Percentiles rank a stretch among this genome's conserved stretches.
Evolutionary conservation across 1,140 invertebrate genomes (phyloP).

Genomic region (Diorhabda elongata): DNA sequence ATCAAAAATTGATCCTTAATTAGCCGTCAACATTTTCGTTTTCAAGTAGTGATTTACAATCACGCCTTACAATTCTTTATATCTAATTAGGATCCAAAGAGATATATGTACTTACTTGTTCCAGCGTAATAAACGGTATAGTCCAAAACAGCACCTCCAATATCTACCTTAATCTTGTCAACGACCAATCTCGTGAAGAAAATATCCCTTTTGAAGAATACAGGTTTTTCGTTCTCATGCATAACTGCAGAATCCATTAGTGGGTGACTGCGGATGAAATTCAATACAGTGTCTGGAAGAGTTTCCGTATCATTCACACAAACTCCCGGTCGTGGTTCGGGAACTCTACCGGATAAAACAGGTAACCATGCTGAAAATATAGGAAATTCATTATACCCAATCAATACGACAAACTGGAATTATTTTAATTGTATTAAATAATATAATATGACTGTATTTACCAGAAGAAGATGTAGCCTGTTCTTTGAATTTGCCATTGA

Average conservation of each 20-base stretch:
- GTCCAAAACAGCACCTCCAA: constrained; percentile 57
- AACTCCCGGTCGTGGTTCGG: constrained; percentile 76
- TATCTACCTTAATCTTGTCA: constrained; percentile 65
- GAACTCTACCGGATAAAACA: constrained; percentile 65
- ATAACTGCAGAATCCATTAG: constrained; percentile 85
- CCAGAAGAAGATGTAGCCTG: constrained; percentile 52
- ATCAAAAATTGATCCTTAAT: too few relatives aligned
- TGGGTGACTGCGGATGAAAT: constrained; percentile 87
- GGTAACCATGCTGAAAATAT: constrained; percentile 67
- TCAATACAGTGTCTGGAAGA: constrained; percentile 74
- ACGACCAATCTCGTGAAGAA: constrained; percentile 76
- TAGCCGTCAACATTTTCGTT: too few relatives aligned
- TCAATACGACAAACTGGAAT: not conserved
- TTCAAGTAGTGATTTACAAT: too few relatives aligned
- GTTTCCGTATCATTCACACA: constrained; percentile 80
- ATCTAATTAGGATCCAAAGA: too few relatives aligned
- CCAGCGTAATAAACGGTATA: constrained; percentile 78
- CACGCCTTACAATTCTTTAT: too few relatives aligned
- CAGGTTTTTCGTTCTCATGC: constrained; percentile 73
- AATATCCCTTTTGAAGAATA: constrained; percentile 75
- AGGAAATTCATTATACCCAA: constrained; percentile 51
- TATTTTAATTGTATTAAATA: not conserved
- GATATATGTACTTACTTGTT: constrained; percentile 60
- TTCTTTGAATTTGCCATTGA: constrained; percentile 87
- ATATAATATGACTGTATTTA: not conserved